These are phyloP conservation scores for Brachionus koreanus DNA, from an alignment of 1,140 invertebrate genomes.

Conservation along the genomic window DNA sequence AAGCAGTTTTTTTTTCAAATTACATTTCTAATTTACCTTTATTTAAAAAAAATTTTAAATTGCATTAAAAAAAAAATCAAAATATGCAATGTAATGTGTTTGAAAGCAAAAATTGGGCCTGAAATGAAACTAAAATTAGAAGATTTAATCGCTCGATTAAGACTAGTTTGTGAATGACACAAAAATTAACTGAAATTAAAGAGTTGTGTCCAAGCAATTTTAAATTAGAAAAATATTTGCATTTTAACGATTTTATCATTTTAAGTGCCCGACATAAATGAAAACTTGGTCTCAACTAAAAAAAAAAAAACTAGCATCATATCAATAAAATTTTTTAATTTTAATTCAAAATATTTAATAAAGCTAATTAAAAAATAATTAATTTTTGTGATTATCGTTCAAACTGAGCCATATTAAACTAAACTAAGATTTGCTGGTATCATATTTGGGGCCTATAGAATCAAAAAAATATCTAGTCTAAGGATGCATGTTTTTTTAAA, in stretches of 20 bases:
- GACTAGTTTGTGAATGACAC: not conserved
- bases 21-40: not conserved
- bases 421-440: not conserved
- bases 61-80: not conserved
- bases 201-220: not conserved
- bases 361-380: not conserved
- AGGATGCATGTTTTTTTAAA: not conserved
- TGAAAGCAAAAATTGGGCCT: too few relatives aligned
- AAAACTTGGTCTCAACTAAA: not conserved
- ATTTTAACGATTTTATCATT: not conserved
- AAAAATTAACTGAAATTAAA: not conserved
- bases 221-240: not conserved
- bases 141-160: too few relatives aligned
- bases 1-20: too few relatives aligned
- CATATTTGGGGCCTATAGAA: not conserved
- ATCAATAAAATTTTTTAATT: not conserved
- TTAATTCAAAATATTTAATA: not conserved
- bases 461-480: not conserved
- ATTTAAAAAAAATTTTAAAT: not conserved
- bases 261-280: not conserved
- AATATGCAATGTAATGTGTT: not conserved
- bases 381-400: not conserved
- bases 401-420: not conserved
- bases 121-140: too few relatives aligned
- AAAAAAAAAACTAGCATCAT: not conserved